Percentiles rank a stretch among this genome's conserved stretches.
Evolutionary conservation across 2,888 invertebrate genomes (phyloP).

Genomic region (Pachydiplax longipennis): DNA sequence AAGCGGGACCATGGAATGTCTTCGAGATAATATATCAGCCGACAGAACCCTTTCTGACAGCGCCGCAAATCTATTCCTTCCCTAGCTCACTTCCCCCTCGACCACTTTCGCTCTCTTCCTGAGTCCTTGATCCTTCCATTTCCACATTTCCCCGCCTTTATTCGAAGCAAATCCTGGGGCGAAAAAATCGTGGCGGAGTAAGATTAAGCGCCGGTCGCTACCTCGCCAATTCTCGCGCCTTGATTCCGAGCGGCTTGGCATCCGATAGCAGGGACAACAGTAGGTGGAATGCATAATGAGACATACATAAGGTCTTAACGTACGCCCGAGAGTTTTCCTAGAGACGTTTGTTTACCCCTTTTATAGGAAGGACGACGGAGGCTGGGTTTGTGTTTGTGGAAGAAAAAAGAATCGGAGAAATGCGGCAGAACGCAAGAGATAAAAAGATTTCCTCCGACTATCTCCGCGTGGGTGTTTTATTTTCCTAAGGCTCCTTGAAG

Average conservation of each 20-base stretch:
- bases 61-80: neutral
- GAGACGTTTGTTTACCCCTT: neutral
- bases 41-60: neutral
- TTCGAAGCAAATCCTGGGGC: neutral
- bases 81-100: too few relatives aligned
- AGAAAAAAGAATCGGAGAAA: neutral
- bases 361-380: neutral
- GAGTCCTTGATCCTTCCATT: neutral
- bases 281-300: neutral
- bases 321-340: neutral
- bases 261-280: neutral
- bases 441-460: neutral
- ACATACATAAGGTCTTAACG: neutral
- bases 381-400: neutral
- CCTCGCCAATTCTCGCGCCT: neutral
- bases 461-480: neutral
- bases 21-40: neutral
- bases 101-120: too few relatives aligned
- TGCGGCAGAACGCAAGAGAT: neutral
- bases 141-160: neutral
- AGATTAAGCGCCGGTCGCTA: neutral
- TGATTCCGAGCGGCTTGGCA: neutral
- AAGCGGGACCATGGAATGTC: neutral
- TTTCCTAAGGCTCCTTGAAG: neutral
- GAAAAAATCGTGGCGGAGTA: neutral